phyloP scores from a whole-genome alignment of 1,140 invertebrate species.

The Drosophila ercepeae region DNA sequence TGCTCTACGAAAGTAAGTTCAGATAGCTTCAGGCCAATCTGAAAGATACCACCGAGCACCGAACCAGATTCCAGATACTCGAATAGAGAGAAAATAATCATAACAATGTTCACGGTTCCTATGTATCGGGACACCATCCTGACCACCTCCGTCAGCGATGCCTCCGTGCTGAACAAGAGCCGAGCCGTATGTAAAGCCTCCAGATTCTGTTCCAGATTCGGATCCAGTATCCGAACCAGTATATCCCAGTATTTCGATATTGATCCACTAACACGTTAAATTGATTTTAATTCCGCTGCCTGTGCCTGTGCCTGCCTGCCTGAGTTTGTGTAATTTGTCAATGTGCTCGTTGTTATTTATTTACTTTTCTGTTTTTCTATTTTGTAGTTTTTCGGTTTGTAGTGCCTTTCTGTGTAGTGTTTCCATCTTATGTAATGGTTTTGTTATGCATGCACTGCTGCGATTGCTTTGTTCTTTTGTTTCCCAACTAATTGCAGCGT shows the following conservation, averaged over 20 bases:
- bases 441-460: conserved; percentile 57
- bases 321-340: conserved; percentile 45
- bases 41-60: background rate
- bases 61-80: background rate
- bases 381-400: conserved; percentile 27
- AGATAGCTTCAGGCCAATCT: conserved; percentile 3
- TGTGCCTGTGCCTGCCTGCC: conserved; percentile 28
- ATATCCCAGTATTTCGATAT: conserved; percentile 3
- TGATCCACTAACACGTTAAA: conserved; percentile 38
- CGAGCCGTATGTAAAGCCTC: conserved; percentile 71
- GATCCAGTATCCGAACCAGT: conserved; percentile 2
- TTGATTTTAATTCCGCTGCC: conserved; percentile 68
- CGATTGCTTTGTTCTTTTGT: conserved; percentile 44
- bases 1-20: conserved; percentile 55
- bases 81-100: background rate
- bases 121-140: conserved; percentile 82
- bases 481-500: conserved; percentile 44
- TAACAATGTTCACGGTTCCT: conserved; percentile 80
- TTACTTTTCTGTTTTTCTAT: conserved; percentile 32
- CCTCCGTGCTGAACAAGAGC: conserved; percentile 77
- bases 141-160: conserved; percentile 82
- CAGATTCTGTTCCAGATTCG: background rate
- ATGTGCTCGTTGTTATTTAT: conserved; percentile 30
- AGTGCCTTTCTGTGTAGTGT: background rate
- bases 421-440: conserved; percentile 55